phyloP scores from a whole-genome alignment of 2,888 invertebrate species.

The Trissoscelio sp. region DNA sequence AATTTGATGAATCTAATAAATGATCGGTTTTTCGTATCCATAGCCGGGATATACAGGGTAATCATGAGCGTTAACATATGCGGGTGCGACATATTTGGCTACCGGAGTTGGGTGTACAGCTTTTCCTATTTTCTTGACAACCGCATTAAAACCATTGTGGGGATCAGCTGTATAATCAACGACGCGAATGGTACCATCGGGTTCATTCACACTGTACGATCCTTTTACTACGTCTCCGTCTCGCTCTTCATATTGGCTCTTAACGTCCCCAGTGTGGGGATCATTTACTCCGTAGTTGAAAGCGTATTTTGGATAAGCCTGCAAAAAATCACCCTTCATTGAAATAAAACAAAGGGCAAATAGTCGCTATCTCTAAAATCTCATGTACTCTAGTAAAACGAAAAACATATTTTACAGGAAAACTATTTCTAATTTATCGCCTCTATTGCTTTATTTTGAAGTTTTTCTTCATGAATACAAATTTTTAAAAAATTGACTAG shows the following conservation, averaged over 20 bases:
- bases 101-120: constrained; percentile 78
- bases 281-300: constrained; percentile 82
- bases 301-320: constrained; percentile 81
- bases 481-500: too few species aligned
- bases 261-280: constrained; percentile 81
- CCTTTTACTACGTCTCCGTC: constrained; percentile 82
- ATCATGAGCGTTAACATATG: constrained; percentile 36
- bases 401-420: too few species aligned
- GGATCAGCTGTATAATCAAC: constrained; percentile 82
- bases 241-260: constrained; percentile 81
- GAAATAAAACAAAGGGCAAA: too few species aligned
- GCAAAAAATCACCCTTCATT: too few species aligned
- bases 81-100: constrained; percentile 77
- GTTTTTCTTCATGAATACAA: too few species aligned
- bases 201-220: constrained; percentile 82
- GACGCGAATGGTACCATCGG: constrained; percentile 81
- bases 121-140: constrained; percentile 81
- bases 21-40: constrained; percentile 59
- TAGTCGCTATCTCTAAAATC: too few species aligned
- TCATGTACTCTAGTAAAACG: too few species aligned
- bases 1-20: constrained; percentile 36
- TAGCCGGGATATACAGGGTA: constrained; percentile 49
- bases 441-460: too few species aligned
- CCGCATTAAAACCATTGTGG: constrained; percentile 81
- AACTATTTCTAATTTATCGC: too few species aligned